Evolutionary conservation across 2,888 invertebrate species (phyloP).

Genomic region (Aricia artaxerxes): DNA sequence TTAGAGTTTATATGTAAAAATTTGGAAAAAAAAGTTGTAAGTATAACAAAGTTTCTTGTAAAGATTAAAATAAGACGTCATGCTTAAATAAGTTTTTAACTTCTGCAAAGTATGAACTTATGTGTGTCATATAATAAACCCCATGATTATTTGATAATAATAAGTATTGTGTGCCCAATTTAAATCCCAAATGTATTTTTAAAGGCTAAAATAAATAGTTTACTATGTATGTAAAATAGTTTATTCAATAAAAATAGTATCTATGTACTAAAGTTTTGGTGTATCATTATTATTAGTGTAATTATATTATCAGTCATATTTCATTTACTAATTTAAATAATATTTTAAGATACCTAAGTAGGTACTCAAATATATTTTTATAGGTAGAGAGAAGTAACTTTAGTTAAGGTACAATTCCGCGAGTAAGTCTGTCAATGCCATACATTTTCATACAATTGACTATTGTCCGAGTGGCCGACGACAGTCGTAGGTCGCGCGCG

Average conservation of each 20-base stretch:
- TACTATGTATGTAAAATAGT: neutral
- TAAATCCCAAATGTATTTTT: neutral
- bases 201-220: neutral
- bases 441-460: too few relatives aligned
- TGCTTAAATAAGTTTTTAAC: neutral
- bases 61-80: neutral
- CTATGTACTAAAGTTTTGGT: neutral
- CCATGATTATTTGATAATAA: neutral
- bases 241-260: neutral
- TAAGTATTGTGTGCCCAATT: slow-evolving; percentile 13
- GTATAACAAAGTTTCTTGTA: neutral
- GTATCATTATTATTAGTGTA: neutral
- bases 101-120: too few relatives aligned
- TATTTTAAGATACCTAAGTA: neutral
- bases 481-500: too few relatives aligned
- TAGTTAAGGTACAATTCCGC: too few relatives aligned
- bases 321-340: too few relatives aligned
- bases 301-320: too few relatives aligned
- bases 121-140: too few relatives aligned
- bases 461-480: too few relatives aligned
- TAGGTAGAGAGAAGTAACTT: neutral
- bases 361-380: neutral
- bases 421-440: too few relatives aligned
- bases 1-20: neutral
- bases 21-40: neutral